These are phyloP conservation scores for Orthonevra nobilis DNA, from an alignment of 2,888 invertebrate genomes.

Conservation along the genomic window DNA sequence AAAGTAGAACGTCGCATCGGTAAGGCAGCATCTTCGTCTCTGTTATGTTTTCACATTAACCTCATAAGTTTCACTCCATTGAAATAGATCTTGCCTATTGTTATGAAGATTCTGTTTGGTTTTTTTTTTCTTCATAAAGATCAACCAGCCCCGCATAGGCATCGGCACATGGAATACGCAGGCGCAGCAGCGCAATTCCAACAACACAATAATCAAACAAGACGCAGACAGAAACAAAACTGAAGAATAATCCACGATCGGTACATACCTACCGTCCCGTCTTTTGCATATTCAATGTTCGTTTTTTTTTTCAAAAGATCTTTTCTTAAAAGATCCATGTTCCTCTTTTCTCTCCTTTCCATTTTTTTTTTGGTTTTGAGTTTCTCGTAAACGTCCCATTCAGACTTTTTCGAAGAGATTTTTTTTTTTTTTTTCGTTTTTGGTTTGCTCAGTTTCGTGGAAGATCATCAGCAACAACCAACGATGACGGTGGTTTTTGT, in stretches of 20 bases:
- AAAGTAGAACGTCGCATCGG: too few species aligned
- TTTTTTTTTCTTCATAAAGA: slow-evolving; percentile 39
- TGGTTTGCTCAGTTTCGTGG: slow-evolving; percentile 36
- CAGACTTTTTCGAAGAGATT: too few species aligned
- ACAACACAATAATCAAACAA: too few species aligned
- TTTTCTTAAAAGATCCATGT: slow-evolving; percentile 18
- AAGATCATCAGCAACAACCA: slow-evolving; percentile 50
- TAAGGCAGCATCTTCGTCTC: slow-evolving; percentile 2
- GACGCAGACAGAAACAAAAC: too few species aligned
- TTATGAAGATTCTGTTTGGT: slow-evolving; percentile 54
- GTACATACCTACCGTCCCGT: slow-evolving; percentile 45
- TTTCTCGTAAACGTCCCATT: slow-evolving; percentile 63
- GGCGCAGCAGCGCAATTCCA: too few species aligned
- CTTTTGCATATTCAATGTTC: slow-evolving; percentile 69
- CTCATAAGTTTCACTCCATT: slow-evolving; percentile 69
- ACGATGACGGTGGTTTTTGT: slow-evolving; percentile 38
- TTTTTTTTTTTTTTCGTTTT: slow-evolving; percentile 19
- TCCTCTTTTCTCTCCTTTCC: neutral
- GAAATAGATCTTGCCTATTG: slow-evolving; percentile 69
- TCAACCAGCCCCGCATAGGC: slow-evolving; percentile 52
- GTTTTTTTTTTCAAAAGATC: too few species aligned
- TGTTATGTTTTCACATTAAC: slow-evolving; percentile 66
- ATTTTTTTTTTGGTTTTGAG: slow-evolving; percentile 24
- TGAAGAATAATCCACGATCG: slow-evolving; percentile 44
- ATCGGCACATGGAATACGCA: too few species aligned